These are phyloP conservation scores for Ametastegia equiseti DNA, from an alignment of 2,888 invertebrate genomes.

Conservation along the genomic window DNA sequence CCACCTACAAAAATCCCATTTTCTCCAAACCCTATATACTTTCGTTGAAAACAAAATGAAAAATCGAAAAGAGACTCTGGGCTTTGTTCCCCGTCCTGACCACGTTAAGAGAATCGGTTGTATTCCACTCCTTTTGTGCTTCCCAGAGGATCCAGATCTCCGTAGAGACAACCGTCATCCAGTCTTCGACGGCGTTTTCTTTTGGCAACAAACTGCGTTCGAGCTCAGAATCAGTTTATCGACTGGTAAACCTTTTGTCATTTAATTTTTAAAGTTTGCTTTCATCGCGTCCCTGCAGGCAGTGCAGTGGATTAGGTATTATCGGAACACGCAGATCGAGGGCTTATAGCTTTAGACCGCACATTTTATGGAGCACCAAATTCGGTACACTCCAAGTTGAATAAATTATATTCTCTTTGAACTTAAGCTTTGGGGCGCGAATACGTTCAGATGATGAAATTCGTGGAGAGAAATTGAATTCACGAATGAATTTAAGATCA, in stretches of 20 bases:
- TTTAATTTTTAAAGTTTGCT: not conserved
- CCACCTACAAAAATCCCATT: not conserved
- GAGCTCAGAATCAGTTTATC: constrained; percentile 13
- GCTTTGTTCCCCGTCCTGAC: not conserved
- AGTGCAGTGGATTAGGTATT: not conserved
- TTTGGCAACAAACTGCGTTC: not conserved
- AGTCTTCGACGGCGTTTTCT: constrained; percentile 4
- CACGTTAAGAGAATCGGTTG: not conserved
- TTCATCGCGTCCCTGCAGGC: not conserved
- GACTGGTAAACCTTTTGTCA: not conserved
- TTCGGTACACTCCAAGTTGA: not conserved
- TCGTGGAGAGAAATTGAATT: not conserved
- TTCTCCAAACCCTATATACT: not conserved
- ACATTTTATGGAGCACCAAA: not conserved
- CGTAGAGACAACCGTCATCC: not conserved
- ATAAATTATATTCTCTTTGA: not conserved
- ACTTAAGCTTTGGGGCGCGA: not conserved
- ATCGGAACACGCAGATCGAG: not conserved
- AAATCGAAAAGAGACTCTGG: not conserved
- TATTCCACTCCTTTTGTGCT: not conserved
- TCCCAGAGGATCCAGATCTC: not conserved
- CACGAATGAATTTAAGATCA: not conserved
- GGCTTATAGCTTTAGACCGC: not conserved
- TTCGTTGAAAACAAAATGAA: not conserved
- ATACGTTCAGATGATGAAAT: not conserved